Evolutionary conservation across 2,888 invertebrate species (phyloP).

Genomic region (Sthenelais limicola): DNA sequence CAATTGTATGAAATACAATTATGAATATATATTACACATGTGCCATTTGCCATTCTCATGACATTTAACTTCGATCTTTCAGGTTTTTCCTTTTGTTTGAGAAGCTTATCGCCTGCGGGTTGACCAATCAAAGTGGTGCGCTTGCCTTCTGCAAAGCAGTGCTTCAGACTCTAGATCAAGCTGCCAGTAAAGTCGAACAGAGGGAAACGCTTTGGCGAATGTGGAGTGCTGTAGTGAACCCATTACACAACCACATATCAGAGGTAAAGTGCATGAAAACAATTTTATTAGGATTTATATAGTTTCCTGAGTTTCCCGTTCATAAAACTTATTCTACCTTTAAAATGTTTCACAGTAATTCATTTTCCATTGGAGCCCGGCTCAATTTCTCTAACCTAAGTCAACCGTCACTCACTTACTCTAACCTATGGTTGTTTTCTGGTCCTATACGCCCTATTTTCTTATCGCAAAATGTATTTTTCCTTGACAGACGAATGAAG

Average conservation of each 20-base stretch:
- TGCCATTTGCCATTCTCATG: not conserved
- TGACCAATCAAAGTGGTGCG: slow-evolving; percentile 54
- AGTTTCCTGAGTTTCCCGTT: not conserved
- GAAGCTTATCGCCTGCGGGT: slow-evolving; percentile 57
- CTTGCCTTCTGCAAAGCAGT: slow-evolving; percentile 62
- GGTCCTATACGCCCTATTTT: too few relatives aligned
- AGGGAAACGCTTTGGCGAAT: slow-evolving; percentile 60
- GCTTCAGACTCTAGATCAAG: slow-evolving; percentile 57
- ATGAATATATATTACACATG: not conserved
- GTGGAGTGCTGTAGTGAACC: slow-evolving; percentile 61
- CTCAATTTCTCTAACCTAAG: too few relatives aligned
- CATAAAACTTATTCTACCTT: not conserved
- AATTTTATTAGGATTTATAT: not conserved
- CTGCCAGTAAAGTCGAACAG: slow-evolving; percentile 53
- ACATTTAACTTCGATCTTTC: too few relatives aligned
- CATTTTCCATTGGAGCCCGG: not conserved
- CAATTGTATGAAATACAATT: not conserved
- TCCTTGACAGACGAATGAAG: slow-evolving; percentile 68
- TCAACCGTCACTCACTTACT: too few relatives aligned
- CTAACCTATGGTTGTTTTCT: too few relatives aligned
- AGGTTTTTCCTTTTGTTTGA: slow-evolving; percentile 62
- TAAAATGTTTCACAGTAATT: not conserved
- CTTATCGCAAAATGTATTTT: too few relatives aligned
- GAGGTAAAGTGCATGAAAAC: too few relatives aligned
- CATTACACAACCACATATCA: slow-evolving; percentile 57